phyloP scores from a whole-genome alignment of 2,113 vertebrate species.

The Syngnathus typhle region DNA sequence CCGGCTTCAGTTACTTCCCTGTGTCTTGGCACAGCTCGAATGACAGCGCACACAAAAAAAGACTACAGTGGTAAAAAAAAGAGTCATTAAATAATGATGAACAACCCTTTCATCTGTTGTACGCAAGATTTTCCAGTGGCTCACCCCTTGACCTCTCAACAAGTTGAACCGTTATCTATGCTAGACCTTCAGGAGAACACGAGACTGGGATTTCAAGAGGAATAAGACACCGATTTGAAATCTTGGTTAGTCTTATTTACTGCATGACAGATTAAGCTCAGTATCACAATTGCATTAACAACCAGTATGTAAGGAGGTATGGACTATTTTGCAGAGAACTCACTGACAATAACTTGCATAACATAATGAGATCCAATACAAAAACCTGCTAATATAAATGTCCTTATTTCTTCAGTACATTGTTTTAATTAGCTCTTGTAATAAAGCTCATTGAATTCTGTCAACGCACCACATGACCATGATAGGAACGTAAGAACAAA shows the following conservation, averaged over 20 bases:
- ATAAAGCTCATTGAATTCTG: background rate
- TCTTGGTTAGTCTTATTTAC: conserved; percentile 17
- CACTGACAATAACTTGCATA: no score
- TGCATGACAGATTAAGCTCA: background rate
- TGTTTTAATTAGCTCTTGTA: background rate
- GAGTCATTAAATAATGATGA: conserved; percentile 64
- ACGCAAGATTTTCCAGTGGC: conserved; percentile 70
- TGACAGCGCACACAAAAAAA: conserved; percentile 58
- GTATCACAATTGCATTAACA: background rate
- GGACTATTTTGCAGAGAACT: background rate
- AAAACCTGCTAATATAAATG: background rate
- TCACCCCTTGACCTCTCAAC: conserved; percentile 59
- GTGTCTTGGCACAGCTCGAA: conserved; percentile 50
- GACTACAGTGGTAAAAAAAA: conserved; percentile 37
- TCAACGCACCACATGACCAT: background rate
- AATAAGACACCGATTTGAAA: conserved; percentile 10
- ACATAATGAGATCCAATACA: background rate
- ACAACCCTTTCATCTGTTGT: conserved; percentile 57
- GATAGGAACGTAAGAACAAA: background rate
- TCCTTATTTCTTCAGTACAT: background rate
- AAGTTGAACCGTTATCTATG: conserved; percentile 27
- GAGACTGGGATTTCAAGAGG: conserved; percentile 9
- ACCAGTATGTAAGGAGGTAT: conserved; percentile 13
- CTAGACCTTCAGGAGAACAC: conserved; percentile 1
- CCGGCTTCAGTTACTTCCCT: conserved; percentile 55